phyloP scores from a whole-genome alignment of 2,113 vertebrate species.

The Gallinago media region DNA sequence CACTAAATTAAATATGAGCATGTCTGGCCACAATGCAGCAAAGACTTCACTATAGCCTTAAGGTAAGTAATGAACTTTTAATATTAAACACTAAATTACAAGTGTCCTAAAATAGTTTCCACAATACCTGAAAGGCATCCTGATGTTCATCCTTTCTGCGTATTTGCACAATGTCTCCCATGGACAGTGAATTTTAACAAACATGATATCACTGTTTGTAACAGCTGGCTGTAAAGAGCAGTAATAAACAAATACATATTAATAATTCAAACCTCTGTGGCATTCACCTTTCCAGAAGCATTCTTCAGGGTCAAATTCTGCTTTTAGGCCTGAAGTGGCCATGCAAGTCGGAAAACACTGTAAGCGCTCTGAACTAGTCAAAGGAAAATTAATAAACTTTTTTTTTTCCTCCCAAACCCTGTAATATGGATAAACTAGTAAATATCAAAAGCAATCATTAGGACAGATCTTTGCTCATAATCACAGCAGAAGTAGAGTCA shows the following conservation, averaged over 20 bases:
- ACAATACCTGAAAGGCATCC: constrained; percentile 97
- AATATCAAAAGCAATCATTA: background rate
- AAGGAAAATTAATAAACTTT: background rate
- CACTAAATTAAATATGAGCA: background rate
- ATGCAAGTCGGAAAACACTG: background rate
- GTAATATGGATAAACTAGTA: background rate
- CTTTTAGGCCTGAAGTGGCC: background rate
- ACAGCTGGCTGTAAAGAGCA: constrained; percentile 85
- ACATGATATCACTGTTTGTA: constrained; percentile 97
- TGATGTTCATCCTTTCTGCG: constrained; percentile 97
- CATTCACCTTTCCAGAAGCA: background rate
- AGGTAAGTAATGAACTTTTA: background rate
- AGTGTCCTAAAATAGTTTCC: background rate
- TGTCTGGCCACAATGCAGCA: background rate
- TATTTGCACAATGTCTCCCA: constrained; percentile 98
- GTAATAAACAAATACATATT: background rate
- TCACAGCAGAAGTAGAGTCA: background rate
- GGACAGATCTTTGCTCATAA: background rate
- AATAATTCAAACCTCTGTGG: background rate
- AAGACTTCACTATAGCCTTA: background rate
- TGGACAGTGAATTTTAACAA: constrained; percentile 95
- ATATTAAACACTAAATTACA: background rate
- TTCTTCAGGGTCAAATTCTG: background rate
- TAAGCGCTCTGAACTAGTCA: background rate
- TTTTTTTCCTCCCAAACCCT: background rate